Percentiles rank a stretch among this genome's conserved stretches.
Evolutionary conservation across 2,888 invertebrate species (phyloP).

Genomic region (Conus canariensis): DNA sequence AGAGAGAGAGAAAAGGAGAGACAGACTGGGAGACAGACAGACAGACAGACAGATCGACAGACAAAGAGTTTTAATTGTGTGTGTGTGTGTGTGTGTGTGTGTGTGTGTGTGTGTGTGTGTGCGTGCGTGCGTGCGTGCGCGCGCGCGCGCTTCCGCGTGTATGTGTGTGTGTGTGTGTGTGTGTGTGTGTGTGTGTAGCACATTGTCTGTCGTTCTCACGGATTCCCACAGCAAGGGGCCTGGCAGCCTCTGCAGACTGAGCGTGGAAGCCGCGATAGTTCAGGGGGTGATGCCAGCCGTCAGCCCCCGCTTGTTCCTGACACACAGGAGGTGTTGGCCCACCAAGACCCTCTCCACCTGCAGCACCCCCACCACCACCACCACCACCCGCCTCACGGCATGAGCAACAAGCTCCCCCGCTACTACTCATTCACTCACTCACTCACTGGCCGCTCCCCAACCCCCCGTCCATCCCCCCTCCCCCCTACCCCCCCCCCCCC

Average conservation of each 20-base stretch:
- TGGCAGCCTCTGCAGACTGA: background rate
- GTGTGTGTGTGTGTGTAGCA: too few relatives aligned
- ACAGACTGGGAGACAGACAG: too few relatives aligned
- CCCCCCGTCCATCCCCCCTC: background rate
- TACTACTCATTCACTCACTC: too few relatives aligned
- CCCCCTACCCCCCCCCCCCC: background rate
- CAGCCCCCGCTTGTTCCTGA: background rate
- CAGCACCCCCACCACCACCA: background rate
- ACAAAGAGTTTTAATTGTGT: background rate
- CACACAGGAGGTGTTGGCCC: background rate
- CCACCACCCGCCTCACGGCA: too few relatives aligned
- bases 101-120: too few relatives aligned
- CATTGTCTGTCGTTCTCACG: too few relatives aligned
- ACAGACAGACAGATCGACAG: background rate
- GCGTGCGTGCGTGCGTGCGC: too few relatives aligned
- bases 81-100: too few relatives aligned
- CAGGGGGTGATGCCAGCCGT: background rate
- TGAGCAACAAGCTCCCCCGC: background rate
- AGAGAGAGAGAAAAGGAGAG: too few relatives aligned
- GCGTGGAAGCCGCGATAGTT: background rate
- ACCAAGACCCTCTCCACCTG: too few relatives aligned
- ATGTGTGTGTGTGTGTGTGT: too few relatives aligned
- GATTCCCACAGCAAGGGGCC: background rate
- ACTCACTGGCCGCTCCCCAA: background rate
- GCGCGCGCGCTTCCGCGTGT: too few relatives aligned